A percentile compares a stretch with the other conserved stretches of the same genome.
Conservation (phyloP, 2,888 invertebrate genomes). For the Mythimna vitellina region DNA sequence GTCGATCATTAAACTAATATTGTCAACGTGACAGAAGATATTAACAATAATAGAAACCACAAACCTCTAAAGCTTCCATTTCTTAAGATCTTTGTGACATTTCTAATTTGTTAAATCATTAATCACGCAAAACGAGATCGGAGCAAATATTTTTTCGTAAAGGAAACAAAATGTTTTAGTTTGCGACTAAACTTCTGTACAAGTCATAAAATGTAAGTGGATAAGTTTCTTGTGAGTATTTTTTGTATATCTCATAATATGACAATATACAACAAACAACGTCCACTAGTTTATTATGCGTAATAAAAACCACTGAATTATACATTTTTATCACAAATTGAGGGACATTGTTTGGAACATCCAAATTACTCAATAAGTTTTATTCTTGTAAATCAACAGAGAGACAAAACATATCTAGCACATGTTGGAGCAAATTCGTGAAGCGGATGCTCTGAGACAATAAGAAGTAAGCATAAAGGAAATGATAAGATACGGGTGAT, state of each 20-base stretch:
- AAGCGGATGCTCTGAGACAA: no score
- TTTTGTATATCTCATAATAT: constrained; percentile 21
- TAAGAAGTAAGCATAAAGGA: no score
- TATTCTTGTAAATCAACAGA: no score
- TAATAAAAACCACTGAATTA: constrained; percentile 11
- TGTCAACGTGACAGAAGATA: neutral
- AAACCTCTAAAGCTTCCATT: neutral
- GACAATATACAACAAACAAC: constrained; percentile 28
- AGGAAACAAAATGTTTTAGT: constrained; percentile 63
- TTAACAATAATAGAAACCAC: neutral
- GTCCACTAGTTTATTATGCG: constrained; percentile 13
- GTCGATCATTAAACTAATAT: neutral
- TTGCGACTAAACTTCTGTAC: constrained; percentile 28
- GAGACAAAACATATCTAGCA: no score
- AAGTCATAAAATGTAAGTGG: constrained; percentile 37
- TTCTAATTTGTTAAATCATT: constrained; percentile 60
- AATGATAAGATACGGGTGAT: no score
- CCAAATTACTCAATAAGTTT: no score
- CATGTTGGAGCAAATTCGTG: no score
- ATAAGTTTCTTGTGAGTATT: constrained; percentile 18
- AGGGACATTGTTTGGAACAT: neutral
- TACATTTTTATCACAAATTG: constrained; percentile 15
- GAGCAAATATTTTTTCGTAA: constrained; percentile 64
- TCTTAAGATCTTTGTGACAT: constrained; percentile 32
- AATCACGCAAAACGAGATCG: constrained; percentile 53